A percentile compares a stretch with the other conserved stretches of the same genome.
These are phyloP conservation scores for Rhopalosiphum nymphaeae DNA, from an alignment of 2,888 invertebrate genomes.

Conservation along the genomic window DNA sequence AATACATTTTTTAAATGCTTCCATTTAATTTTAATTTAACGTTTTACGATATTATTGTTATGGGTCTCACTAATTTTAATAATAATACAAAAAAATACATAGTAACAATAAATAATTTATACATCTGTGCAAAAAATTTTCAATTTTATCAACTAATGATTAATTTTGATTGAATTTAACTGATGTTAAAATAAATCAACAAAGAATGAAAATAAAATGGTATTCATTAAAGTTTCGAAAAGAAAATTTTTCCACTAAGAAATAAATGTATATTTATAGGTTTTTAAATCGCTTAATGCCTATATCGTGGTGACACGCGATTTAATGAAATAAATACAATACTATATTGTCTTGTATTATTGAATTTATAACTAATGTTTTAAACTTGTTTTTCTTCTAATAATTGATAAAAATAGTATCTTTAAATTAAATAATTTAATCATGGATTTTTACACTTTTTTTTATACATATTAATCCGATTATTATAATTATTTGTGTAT, in stretches of 20 bases:
- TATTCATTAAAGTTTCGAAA: not conserved
- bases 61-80: not conserved
- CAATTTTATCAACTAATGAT: not conserved
- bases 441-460: not conserved
- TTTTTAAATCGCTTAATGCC: not conserved
- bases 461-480: not conserved
- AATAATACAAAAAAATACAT: not conserved
- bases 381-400: not conserved
- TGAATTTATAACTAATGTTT: not conserved
- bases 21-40: not conserved
- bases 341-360: not conserved
- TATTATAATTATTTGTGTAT: not conserved
- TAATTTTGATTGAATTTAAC: not conserved
- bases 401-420: not conserved
- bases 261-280: slow-evolving; percentile 16
- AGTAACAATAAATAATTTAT: not conserved
- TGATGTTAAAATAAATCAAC: not conserved
- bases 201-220: slow-evolving; percentile 3
- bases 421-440: not conserved
- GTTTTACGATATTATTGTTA: not conserved
- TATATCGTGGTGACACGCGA: not conserved
- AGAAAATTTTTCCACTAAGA: not conserved
- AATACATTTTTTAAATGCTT: not conserved
- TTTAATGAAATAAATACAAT: not conserved
- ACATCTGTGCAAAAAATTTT: not conserved